Percentiles rank a stretch among this genome's conserved stretches.
Evolutionary conservation across 2,113 vertebrate genomes (phyloP).

Genomic region (Psettodes erumei): DNA sequence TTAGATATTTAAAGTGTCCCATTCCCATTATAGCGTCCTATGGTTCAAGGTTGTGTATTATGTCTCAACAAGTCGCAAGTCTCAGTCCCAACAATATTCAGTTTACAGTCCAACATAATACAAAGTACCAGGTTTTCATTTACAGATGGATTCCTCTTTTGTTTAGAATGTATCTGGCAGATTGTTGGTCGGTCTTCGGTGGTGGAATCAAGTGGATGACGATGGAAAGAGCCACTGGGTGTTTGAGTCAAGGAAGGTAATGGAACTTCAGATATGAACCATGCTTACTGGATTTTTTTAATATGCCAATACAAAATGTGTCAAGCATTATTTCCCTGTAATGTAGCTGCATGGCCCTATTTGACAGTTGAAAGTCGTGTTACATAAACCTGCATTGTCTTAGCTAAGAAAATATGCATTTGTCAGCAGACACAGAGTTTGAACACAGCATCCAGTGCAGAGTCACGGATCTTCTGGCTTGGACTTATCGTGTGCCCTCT

Average conservation of each 20-base stretch:
- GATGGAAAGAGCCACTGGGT: constrained; percentile 94
- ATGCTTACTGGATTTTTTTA: too few species aligned
- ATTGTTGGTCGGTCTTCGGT: constrained; percentile 93
- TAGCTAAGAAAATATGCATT: constrained; percentile 1
- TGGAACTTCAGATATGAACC: too few species aligned
- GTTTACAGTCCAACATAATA: too few species aligned
- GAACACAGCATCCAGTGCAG: constrained; percentile 83
- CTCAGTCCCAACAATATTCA: background rate
- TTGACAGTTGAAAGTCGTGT: background rate
- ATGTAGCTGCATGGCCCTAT: constrained; percentile 35
- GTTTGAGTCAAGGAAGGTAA: constrained; percentile 93
- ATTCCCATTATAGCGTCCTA: too few species aligned
- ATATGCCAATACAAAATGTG: background rate
- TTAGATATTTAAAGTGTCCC: too few species aligned
- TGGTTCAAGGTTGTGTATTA: too few species aligned
- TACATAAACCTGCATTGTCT: constrained; percentile 23
- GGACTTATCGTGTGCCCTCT: constrained; percentile 87
- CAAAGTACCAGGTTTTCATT: background rate
- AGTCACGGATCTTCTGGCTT: constrained; percentile 94
- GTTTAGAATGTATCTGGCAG: constrained; percentile 92
- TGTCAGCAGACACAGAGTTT: constrained; percentile 64
- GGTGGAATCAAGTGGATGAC: constrained; percentile 98
- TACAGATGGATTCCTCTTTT: background rate
- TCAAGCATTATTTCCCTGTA: background rate
- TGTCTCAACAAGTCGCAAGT: too few species aligned